Base-by-base conservation (phyloP, 1,140 invertebrate species). In the Megalonaias nervosa region DNA sequence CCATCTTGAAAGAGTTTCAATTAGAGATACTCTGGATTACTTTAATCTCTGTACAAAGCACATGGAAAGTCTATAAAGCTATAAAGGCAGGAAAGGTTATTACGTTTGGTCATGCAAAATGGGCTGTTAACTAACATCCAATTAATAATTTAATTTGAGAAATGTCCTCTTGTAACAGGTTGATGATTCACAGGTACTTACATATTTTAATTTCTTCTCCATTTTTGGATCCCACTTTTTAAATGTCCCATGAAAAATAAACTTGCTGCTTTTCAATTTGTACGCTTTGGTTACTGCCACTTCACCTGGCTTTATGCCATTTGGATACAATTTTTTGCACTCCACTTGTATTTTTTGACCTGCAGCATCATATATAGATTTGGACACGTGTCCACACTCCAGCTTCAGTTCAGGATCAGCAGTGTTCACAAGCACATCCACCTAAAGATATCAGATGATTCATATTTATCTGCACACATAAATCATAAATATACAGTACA, bases 401-500 rank as follows among this genome's bases (percentile, higher is more conserved):
- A 86, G 75, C 21, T 79, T 70, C 57, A 86, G 73, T 15, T 72
- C 70, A 2, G 65, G 13, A 23, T 77, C 66, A 26, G 80, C 62
- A 16, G 84, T 82, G 70, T 84, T 84, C 16, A 84, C 81, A 26
- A 85, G 55, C 1, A 82, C 83, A 77, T 82, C 77, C n/a, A 77
- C 80, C 84, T 86, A 58, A 31, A 67, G 73, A 26, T 12, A 16
- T 16, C 31, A 67, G n/a, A n/a, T n/a, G n/a, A n/a, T n/a, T n/a
- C n/a, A n/a, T n/a, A n/a, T n/a, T n/a, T n/a, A n/a, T n/a, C n/a
- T n/a, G n/a, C n/a, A n/a, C n/a, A n/a, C n/a, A n/a, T n/a, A n/a
- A n/a, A n/a, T n/a, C n/a, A n/a, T n/a, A n/a, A n/a, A n/a, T n/a
- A n/a, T n/a, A n/a, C n/a, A n/a, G n/a, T n/a, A n/a, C n/a, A n/a